Evolutionary conservation across 2,888 invertebrate genomes (phyloP).

Genomic region (Junonia oenone): DNA sequence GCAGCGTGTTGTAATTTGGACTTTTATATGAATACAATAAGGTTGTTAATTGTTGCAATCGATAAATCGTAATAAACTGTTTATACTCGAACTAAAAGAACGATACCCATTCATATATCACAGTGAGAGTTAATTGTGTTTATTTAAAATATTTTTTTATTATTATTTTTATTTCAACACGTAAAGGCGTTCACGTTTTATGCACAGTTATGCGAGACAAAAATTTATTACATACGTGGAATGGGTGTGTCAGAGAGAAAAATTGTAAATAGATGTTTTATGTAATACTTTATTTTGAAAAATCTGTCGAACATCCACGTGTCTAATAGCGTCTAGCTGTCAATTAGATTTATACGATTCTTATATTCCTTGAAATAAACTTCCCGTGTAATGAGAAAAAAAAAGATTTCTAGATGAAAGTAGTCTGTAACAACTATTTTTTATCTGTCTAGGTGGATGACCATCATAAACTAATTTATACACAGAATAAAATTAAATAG

Average conservation of each 20-base stretch:
- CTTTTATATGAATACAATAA: constrained; percentile 22
- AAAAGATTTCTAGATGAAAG: constrained; percentile 58
- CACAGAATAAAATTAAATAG: constrained; percentile 71
- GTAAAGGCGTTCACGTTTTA: constrained; percentile 17
- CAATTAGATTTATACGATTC: constrained; percentile 70
- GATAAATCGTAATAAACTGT: constrained; percentile 5
- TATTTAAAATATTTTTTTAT: background rate
- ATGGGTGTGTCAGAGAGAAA: constrained; percentile 56
- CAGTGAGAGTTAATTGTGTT: constrained; percentile 3
- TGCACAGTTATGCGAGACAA: constrained; percentile 66
- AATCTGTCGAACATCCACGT: constrained; percentile 70
- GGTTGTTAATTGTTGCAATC: constrained; percentile 14
- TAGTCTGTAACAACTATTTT: constrained; percentile 76
- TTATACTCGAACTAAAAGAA: constrained; percentile 9
- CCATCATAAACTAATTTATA: constrained; percentile 79
- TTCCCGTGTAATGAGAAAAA: constrained; percentile 51
- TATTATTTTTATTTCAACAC: constrained; percentile 10
- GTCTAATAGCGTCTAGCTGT: constrained; percentile 69
- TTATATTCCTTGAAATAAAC: constrained; percentile 73
- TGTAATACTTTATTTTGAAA: constrained; percentile 67
- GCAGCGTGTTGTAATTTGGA: constrained; percentile 12
- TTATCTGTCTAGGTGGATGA: constrained; percentile 77
- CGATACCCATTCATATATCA: constrained; percentile 18
- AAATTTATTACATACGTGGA: constrained; percentile 64
- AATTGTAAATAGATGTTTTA: constrained; percentile 75